Evolutionary conservation across 2,113 vertebrate species (phyloP).

Genomic region (Ceyx cyanopectus): DNA sequence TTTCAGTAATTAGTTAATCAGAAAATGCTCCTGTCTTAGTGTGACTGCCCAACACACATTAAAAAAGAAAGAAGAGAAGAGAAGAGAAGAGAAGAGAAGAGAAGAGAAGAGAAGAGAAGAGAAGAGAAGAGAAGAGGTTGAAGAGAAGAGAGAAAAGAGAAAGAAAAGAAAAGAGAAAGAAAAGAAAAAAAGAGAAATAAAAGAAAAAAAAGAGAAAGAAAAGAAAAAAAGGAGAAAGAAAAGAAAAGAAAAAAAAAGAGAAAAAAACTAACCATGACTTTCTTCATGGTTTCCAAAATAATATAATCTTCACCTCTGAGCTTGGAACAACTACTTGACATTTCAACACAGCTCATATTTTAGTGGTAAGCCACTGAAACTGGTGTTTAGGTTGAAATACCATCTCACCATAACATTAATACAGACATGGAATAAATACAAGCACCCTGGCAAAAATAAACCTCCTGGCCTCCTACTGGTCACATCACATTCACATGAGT

Average conservation of each 20-base stretch:
- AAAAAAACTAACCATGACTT: constrained; percentile 46
- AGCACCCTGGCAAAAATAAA: constrained; percentile 49
- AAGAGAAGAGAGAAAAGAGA: too few species aligned
- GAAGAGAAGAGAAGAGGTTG: too few species aligned
- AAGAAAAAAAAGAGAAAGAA: too few species aligned
- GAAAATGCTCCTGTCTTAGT: constrained; percentile 57
- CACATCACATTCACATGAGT: constrained; percentile 21
- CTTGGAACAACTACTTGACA: constrained; percentile 64
- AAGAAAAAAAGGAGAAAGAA: not conserved
- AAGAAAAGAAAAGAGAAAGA: not conserved
- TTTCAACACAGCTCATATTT: constrained; percentile 62
- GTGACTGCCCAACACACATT: constrained; percentile 55
- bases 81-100: not conserved
- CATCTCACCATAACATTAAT: constrained; percentile 38
- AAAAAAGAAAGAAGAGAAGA: not conserved
- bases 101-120: too few species aligned
- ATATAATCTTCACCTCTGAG: constrained; percentile 62
- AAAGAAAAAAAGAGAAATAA: too few species aligned
- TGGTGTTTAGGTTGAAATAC: constrained; percentile 41
- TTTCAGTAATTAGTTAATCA: constrained; percentile 72
- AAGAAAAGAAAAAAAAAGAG: too few species aligned
- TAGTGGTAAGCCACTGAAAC: constrained; percentile 50
- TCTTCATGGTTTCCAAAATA: constrained; percentile 69
- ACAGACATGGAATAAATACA: constrained; percentile 48
- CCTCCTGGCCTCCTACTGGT: not conserved